Evolutionary conservation across 2,113 vertebrate species (phyloP).

Genomic region (Pyrgilauda ruficollis): DNA sequence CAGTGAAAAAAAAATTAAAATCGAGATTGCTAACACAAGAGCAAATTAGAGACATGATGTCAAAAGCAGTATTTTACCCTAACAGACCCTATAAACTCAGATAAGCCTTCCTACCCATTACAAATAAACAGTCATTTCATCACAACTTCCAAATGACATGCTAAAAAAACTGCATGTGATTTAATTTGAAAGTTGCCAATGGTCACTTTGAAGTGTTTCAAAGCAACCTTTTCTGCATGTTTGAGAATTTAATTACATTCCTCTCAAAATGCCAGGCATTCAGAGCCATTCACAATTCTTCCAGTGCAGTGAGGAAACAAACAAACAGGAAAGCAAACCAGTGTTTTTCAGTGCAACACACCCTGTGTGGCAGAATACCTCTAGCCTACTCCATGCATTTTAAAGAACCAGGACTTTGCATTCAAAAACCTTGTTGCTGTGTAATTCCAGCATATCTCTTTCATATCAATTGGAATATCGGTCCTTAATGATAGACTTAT

Average conservation of each 20-base stretch:
- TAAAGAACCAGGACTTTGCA: not conserved
- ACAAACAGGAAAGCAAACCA: not conserved
- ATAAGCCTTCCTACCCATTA: not conserved
- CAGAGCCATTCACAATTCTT: not conserved
- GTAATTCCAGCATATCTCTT: not conserved
- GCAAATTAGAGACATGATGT: not conserved
- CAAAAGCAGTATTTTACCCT: not conserved
- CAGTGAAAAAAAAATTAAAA: not conserved
- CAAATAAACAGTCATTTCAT: not conserved
- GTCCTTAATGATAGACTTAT: not conserved
- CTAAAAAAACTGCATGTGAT: not conserved
- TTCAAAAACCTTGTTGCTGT: not conserved
- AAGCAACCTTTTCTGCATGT: not conserved
- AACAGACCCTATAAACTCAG: not conserved
- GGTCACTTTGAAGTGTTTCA: constrained; percentile 29
- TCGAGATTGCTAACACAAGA: not conserved
- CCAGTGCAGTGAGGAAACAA: not conserved
- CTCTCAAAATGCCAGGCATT: not conserved
- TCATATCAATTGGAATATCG: not conserved
- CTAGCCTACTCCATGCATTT: not conserved
- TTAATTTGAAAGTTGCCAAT: not conserved
- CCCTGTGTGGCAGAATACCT: not conserved
- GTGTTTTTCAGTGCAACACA: not conserved
- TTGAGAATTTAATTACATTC: not conserved
- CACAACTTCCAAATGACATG: not conserved